These are phyloP conservation scores for Ceramica pisi DNA, from an alignment of 2,888 invertebrate genomes.

Conservation along the genomic window DNA sequence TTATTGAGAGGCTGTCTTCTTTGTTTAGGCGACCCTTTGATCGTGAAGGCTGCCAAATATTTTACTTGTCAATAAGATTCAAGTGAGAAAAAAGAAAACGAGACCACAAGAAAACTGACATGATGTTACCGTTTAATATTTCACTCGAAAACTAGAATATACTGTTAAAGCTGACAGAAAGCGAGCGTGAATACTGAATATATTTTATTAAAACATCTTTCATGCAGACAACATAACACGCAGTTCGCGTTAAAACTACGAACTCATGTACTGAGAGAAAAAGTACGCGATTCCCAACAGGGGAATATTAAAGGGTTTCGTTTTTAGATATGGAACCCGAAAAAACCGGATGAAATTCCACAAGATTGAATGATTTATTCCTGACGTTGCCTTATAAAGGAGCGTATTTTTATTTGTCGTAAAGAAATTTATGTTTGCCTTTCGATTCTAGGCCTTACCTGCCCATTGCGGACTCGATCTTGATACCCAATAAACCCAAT, in stretches of 20 bases:
- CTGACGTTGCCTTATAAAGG: constrained; percentile 74
- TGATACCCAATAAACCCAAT: constrained; percentile 83
- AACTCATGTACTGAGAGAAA: constrained; percentile 30
- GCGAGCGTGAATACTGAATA: constrained; percentile 10
- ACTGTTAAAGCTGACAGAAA: constrained; percentile 2
- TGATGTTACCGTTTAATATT: constrained; percentile 22
- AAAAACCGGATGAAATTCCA: constrained; percentile 70
- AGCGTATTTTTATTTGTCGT: constrained; percentile 87
- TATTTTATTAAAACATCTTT: constrained; percentile 48
- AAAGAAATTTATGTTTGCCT: constrained; percentile 85
- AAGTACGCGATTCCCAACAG: constrained; percentile 42
- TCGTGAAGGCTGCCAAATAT: neutral
- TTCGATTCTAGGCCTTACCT: constrained; percentile 75
- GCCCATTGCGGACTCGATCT: constrained; percentile 77
- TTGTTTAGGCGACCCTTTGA: constrained; percentile 4
- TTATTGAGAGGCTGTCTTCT: neutral
- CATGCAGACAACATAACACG: constrained; percentile 20
- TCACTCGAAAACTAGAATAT: neutral
- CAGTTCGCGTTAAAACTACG: constrained; percentile 34
- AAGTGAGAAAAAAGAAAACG: neutral
- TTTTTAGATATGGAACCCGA: constrained; percentile 59
- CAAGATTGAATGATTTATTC: constrained; percentile 87
- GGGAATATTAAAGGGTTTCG: constrained; percentile 58
- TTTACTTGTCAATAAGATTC: neutral
- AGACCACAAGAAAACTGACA: neutral